Evolutionary conservation across 2,797 vertebrate genomes (phyloP).

Genomic region (Lerista edwardsae): DNA sequence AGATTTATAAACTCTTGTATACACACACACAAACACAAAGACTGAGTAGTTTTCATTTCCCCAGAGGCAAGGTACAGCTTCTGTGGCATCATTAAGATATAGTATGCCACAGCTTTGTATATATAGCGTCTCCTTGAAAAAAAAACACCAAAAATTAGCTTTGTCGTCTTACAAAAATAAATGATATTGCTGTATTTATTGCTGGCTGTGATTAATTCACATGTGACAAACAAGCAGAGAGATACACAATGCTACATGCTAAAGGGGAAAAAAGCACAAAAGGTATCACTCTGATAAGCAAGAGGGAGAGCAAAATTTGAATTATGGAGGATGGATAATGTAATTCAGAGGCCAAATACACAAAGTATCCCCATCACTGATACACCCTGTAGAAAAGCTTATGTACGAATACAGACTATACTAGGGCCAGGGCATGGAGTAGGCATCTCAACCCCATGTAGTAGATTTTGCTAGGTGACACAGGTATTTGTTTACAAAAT

Average conservation of each 20-base stretch:
- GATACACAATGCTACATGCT: not conserved
- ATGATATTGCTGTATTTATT: constrained; percentile 13
- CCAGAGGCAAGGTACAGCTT: constrained; percentile 64
- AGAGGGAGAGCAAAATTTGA: constrained; percentile 26
- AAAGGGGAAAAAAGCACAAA: not conserved
- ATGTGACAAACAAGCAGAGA: not conserved
- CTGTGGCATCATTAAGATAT: constrained; percentile 64
- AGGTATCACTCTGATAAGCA: not conserved
- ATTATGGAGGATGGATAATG: not conserved
- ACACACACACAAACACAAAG: not conserved
- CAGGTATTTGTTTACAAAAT: not conserved
- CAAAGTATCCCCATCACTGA: not conserved
- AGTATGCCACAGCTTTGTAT: constrained; percentile 60
- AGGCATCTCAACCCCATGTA: not conserved
- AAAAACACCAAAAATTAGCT: constrained; percentile 55
- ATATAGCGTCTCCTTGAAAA: constrained; percentile 44
- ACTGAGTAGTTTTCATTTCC: constrained; percentile 61
- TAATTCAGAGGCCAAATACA: not conserved
- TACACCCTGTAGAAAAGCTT: not conserved
- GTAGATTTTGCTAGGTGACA: not conserved
- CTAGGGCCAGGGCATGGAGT: not conserved
- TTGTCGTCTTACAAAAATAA: constrained; percentile 40
- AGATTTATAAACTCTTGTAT: constrained; percentile 59
- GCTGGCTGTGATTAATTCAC: constrained; percentile 1
- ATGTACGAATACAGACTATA: not conserved